A percentile compares a stretch with the other conserved stretches of the same genome.
phyloP scores from a whole-genome alignment of 2,888 invertebrate genomes.

The Itoplectis maculator region DNA sequence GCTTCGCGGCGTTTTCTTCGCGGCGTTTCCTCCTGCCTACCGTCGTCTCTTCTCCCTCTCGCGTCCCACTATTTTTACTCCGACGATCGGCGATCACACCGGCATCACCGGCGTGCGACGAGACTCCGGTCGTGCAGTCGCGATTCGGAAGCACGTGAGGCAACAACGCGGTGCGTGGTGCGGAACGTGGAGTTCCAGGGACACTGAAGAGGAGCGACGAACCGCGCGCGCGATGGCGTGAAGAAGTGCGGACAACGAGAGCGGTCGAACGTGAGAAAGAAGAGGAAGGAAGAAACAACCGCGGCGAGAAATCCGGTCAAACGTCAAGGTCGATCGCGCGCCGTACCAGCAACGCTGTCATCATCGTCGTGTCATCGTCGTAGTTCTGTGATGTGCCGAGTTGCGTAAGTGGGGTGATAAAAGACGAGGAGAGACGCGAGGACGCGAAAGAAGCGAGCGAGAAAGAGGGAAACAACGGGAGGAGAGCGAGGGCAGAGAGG shows the following conservation, averaged over 20 bases:
- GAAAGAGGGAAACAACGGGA: conserved; percentile 64
- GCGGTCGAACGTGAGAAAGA: not conserved
- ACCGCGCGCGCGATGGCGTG: conserved; percentile 8
- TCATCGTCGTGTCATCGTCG: conserved; percentile 58
- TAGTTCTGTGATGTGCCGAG: conserved; percentile 76
- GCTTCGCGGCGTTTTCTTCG: conserved; percentile 31
- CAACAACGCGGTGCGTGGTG: conserved; percentile 51
- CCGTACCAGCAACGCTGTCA: conserved; percentile 59
- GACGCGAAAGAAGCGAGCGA: conserved; percentile 38
- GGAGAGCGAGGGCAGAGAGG: conserved; percentile 71
- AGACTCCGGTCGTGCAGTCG: conserved; percentile 60
- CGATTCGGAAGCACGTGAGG: conserved; percentile 45
- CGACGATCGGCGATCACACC: conserved; percentile 17
- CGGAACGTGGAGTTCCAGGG: conserved; percentile 51
- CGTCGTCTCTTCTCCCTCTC: conserved; percentile 13
- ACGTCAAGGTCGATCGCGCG: conserved; percentile 50
- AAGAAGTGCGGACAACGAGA: not conserved
- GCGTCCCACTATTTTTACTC: conserved; percentile 19
- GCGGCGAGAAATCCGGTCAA: not conserved
- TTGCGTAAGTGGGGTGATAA: conserved; percentile 80
- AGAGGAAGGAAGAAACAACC: not conserved
- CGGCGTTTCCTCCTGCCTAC: conserved; percentile 7
- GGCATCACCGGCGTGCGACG: conserved; percentile 60
- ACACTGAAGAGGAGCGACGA: conserved; percentile 3
- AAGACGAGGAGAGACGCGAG: conserved; percentile 61